These are phyloP conservation scores for Pachycephala philippinensis DNA, from an alignment of 2,113 vertebrate genomes.

Conservation along the genomic window DNA sequence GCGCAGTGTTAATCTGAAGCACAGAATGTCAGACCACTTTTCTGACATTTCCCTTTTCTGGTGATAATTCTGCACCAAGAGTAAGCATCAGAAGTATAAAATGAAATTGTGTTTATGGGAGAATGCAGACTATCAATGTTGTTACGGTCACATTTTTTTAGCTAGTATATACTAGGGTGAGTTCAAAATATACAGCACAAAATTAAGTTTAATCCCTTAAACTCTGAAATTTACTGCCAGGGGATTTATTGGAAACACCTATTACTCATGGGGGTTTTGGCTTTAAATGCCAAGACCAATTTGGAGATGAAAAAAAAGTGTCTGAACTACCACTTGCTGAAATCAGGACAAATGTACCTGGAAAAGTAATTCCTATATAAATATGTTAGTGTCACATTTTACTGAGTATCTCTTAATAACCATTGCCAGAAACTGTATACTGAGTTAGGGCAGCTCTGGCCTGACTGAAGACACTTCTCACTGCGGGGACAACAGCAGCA, in stretches of 20 bases:
- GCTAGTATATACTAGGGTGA: neutral
- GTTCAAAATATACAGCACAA: neutral
- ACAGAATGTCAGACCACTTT: neutral
- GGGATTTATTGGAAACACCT: neutral
- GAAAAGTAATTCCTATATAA: neutral
- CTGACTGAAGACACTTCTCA: neutral
- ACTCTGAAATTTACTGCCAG: neutral
- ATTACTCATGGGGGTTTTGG: neutral
- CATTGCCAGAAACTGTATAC: neutral
- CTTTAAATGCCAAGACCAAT: neutral
- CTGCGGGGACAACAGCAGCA: neutral
- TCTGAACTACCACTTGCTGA: neutral
- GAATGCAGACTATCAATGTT: neutral
- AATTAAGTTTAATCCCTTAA: neutral
- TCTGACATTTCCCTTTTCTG: neutral
- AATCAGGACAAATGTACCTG: neutral
- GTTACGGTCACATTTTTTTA: neutral
- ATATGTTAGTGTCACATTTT: neutral
- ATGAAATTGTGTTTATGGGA: neutral
- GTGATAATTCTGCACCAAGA: neutral
- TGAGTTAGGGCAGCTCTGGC: neutral
- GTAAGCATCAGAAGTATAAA: neutral
- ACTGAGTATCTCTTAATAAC: neutral
- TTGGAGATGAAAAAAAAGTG: neutral
- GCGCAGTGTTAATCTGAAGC: neutral